Conservation (phyloP, 2,888 invertebrate species). For the Zonitis immaculata region DNA sequence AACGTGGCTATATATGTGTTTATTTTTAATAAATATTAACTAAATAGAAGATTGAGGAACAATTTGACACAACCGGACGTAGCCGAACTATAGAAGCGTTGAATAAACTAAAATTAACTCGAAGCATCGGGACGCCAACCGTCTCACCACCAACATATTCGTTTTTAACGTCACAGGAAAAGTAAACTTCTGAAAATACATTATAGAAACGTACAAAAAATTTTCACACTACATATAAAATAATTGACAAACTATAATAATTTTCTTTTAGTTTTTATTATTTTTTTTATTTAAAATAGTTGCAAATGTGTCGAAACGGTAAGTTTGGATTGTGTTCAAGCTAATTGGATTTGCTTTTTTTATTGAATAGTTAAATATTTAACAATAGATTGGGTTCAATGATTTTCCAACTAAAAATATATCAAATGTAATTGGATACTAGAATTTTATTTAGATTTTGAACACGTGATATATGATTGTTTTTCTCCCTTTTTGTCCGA, state of each 20-base stretch:
- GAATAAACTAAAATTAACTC: conserved; percentile 40
- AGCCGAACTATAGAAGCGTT: conserved; percentile 35
- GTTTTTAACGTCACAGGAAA: conserved; percentile 15
- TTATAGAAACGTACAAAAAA: too few relatives aligned
- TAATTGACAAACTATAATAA: conserved; percentile 4
- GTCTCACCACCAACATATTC: conserved; percentile 17
- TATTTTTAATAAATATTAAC: conserved; percentile 29
- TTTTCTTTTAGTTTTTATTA: too few relatives aligned
- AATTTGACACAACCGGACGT: conserved; percentile 45
- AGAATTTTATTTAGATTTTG: background rate
- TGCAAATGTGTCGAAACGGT: conserved; percentile 2
- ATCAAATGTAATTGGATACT: background rate
- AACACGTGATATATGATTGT: conserved; percentile 12
- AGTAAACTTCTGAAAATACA: conserved; percentile 29
- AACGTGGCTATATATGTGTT: conserved; percentile 7
- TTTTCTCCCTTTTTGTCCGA: conserved; percentile 14
- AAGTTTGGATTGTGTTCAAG: background rate
- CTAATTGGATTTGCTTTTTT: background rate
- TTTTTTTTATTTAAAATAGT: too few relatives aligned
- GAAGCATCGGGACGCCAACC: conserved; percentile 32
- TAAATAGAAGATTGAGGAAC: conserved; percentile 34
- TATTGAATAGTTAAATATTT: background rate
- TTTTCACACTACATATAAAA: too few relatives aligned
- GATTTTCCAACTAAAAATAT: background rate
- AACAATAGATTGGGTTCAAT: conserved; percentile 2